These are phyloP conservation scores for Lottia gigantea DNA, from an alignment of 2,888 invertebrate species.

Conservation along the genomic window DNA sequence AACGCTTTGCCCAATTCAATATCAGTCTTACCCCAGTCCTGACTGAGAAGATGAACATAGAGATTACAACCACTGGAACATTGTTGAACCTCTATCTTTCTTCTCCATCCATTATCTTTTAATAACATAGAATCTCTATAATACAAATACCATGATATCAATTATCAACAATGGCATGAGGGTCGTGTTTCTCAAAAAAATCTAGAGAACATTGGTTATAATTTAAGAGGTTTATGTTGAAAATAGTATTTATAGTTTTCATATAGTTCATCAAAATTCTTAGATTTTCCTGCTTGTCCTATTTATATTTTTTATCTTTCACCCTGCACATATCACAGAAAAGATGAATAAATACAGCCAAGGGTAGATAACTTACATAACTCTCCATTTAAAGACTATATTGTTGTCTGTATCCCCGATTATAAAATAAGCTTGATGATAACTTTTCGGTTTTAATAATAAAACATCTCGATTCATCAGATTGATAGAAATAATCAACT, in stretches of 20 bases:
- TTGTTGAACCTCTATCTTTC: slow-evolving; percentile 49
- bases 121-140: slow-evolving; percentile 53
- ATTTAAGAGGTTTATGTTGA: too few relatives aligned
- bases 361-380: slow-evolving; percentile 44
- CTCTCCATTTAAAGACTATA: slow-evolving; percentile 71
- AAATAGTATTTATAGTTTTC: too few relatives aligned
- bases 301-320: too few relatives aligned
- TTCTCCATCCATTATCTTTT: slow-evolving; percentile 46
- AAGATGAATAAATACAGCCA: neutral
- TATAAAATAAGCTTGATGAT: slow-evolving; percentile 74
- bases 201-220: too few relatives aligned
- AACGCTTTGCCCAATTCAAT: neutral
- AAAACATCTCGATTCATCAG: slow-evolving; percentile 49
- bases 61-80: slow-evolving; percentile 55
- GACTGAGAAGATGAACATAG: slow-evolving; percentile 60
- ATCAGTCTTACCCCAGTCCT: slow-evolving; percentile 59
- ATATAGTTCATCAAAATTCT: too few relatives aligned
- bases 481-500: slow-evolving; percentile 48
- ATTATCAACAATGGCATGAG: too few relatives aligned
- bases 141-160: slow-evolving; percentile 13
- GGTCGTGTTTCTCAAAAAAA: too few relatives aligned
- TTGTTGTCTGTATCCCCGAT: slow-evolving; percentile 77
- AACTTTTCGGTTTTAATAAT: slow-evolving; percentile 56
- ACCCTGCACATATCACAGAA: too few relatives aligned
- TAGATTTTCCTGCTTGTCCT: too few relatives aligned